phyloP scores from a whole-genome alignment of 1,140 invertebrate genomes.

The Dolichoris vasculosae region DNA sequence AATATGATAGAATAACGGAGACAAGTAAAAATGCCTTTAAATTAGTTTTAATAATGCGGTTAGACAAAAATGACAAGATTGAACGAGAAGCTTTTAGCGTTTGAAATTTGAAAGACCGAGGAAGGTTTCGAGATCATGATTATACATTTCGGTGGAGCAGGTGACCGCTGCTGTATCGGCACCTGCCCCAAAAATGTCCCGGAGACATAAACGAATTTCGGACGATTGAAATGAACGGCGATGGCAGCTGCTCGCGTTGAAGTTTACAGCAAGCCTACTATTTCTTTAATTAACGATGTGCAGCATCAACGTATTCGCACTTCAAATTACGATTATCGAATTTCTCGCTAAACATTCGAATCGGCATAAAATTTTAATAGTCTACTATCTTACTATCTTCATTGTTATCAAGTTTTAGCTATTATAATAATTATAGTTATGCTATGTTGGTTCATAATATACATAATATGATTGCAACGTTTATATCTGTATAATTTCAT shows the following conservation, averaged over 20 bases:
- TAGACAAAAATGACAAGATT: not conserved
- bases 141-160: constrained; percentile 55
- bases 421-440: no score
- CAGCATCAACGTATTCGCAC: not conserved
- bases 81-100: constrained; percentile 4
- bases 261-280: constrained; percentile 51
- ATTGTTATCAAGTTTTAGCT: no score
- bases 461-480: no score
- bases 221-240: constrained; percentile 39
- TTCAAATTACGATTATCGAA: not conserved
- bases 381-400: not conserved
- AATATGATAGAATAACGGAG: not conserved
- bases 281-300: constrained; percentile 57
- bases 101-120: constrained; percentile 31
- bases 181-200: constrained; percentile 63
- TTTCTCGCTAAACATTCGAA: not conserved
- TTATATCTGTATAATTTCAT: no score
- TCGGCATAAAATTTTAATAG: not conserved
- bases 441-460: no score
- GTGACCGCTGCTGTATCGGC: constrained; percentile 59
- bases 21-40: not conserved
- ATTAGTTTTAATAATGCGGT: not conserved
- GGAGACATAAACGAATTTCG: constrained; percentile 52
- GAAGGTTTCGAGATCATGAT: not conserved
- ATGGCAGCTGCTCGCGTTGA: constrained; percentile 60